Conservation (phyloP, 2,797 vertebrate genomes). For the Onychomys leucogaster region DNA sequence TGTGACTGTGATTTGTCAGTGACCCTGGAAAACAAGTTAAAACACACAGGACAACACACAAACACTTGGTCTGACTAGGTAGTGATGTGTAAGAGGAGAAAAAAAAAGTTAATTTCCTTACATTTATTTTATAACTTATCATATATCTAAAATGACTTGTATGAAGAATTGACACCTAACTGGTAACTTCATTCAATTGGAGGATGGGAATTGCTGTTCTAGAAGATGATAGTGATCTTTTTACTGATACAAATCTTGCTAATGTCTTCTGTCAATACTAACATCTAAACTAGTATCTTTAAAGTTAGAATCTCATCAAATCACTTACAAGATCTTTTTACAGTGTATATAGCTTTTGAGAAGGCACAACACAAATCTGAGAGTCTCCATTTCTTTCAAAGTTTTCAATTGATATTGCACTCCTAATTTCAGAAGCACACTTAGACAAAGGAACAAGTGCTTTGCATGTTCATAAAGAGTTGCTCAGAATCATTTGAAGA, state of each 20-base stretch:
- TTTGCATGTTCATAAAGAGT: not conserved
- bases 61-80: not conserved
- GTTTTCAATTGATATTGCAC: not conserved
- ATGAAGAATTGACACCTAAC: not conserved
- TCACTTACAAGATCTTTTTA: not conserved
- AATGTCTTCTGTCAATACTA: not conserved
- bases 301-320: not conserved
- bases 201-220: not conserved
- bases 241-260: not conserved
- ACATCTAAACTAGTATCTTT: not conserved
- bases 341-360: not conserved
- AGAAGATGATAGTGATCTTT: not conserved
- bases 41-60: not conserved
- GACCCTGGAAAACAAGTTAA: not conserved
- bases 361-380: not conserved
- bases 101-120: not conserved
- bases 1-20: not conserved
- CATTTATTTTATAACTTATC: not conserved
- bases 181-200: not conserved
- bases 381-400: not conserved
- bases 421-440: not conserved
- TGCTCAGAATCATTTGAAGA: not conserved
- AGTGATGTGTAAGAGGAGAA: fast-evolving
- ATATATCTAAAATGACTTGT: slow-evolving; percentile 5
- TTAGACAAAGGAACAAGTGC: not conserved